Percentiles rank a stretch among this genome's conserved stretches.
These are phyloP conservation scores for Drosophila rubida DNA, from an alignment of 2,888 invertebrate genomes.

Conservation along the genomic window DNA sequence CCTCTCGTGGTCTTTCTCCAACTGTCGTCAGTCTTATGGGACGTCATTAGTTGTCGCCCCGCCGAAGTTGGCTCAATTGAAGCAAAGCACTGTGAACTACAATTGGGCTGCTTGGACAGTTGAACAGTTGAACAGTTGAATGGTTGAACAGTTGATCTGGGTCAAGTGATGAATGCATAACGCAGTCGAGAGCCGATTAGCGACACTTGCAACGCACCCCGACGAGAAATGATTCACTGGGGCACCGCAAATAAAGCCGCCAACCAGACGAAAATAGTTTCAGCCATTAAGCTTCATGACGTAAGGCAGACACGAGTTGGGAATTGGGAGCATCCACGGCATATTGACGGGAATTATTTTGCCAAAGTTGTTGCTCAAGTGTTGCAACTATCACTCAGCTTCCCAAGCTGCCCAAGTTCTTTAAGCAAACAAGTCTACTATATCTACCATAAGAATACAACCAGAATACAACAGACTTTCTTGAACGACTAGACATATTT, in stretches of 20 bases:
- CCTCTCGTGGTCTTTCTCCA: neutral
- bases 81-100: constrained; percentile 36
- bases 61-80: constrained; percentile 30
- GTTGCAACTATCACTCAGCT: too few species aligned
- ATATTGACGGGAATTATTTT: too few species aligned
- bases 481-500: too few species aligned
- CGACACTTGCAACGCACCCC: constrained; percentile 20
- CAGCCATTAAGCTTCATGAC: constrained; percentile 1
- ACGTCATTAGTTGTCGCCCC: constrained; percentile 37
- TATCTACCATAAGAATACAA: too few species aligned
- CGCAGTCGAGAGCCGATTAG: constrained; percentile 34
- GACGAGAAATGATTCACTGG: constrained; percentile 5
- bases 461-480: too few species aligned
- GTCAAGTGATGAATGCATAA: constrained; percentile 51
- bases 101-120: neutral
- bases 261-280: constrained; percentile 10
- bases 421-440: too few species aligned
- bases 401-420: too few species aligned
- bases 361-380: too few species aligned
- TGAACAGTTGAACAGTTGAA: constrained; percentile 13
- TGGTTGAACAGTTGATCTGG: constrained; percentile 25
- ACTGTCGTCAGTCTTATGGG: constrained; percentile 30
- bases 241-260: neutral
- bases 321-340: neutral
- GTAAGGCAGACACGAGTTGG: neutral